Conservation (phyloP, 2,797 vertebrate genomes). For the Scyliorhinus canicula region DNA sequence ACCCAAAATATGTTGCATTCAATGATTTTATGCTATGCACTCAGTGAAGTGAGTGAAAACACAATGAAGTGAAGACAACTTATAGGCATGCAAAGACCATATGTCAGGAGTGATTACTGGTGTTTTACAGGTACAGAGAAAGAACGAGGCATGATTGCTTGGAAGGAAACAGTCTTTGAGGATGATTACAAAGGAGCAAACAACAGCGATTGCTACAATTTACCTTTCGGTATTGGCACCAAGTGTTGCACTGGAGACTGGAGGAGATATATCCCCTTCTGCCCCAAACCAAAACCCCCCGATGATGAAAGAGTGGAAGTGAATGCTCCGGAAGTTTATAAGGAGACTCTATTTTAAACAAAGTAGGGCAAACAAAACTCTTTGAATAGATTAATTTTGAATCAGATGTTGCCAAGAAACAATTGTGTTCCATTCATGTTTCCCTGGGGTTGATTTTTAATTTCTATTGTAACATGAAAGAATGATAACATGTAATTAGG, state of each 20-base stretch:
- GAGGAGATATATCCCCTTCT: slow-evolving; percentile 69
- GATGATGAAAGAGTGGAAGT: neutral
- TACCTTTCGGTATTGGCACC: slow-evolving; percentile 77
- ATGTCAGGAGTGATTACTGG: neutral
- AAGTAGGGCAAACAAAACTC: neutral
- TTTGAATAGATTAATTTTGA: neutral
- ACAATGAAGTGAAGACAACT: neutral
- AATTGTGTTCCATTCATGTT: neutral
- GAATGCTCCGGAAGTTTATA: neutral
- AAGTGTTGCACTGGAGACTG: slow-evolving; percentile 58
- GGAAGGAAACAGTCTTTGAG: slow-evolving; percentile 65
- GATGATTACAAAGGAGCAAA: slow-evolving; percentile 47
- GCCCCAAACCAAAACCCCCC: slow-evolving; percentile 53
- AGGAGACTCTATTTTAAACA: neutral
- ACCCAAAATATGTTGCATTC: neutral
- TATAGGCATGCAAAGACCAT: neutral
- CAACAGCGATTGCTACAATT: slow-evolving; percentile 64
- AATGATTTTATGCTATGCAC: neutral
- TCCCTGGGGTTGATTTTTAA: neutral
- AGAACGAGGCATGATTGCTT: slow-evolving; percentile 76
- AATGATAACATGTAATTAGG: neutral
- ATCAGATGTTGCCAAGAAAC: neutral
- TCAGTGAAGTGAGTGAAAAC: neutral
- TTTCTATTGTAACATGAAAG: neutral
- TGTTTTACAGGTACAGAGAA: slow-evolving; percentile 67